Percentiles rank a stretch among this genome's conserved stretches.
Conservation (phyloP, 2,797 vertebrate species). For the Perodicticus potto region DNA sequence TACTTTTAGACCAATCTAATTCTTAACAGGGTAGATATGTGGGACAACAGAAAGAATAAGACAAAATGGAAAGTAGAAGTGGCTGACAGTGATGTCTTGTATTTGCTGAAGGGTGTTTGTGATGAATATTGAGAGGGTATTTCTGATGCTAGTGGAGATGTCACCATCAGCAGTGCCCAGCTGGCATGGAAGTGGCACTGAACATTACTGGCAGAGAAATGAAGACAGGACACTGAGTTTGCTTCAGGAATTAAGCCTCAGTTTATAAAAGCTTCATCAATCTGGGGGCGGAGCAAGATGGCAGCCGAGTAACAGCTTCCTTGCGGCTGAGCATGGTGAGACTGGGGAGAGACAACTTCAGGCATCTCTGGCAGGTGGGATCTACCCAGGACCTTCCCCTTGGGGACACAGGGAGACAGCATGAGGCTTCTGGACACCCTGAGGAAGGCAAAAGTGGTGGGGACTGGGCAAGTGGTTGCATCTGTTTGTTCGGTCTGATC, state of each 20-base stretch:
- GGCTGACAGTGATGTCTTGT: background rate
- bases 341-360: too few relatives aligned
- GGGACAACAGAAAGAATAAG: background rate
- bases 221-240: background rate
- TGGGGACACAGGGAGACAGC: too few relatives aligned
- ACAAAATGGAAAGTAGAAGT: background rate
- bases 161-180: background rate
- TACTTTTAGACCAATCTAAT: background rate
- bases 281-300: too few relatives aligned
- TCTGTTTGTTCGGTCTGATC: too few relatives aligned
- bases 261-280: too few relatives aligned
- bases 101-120: slow-evolving; percentile 19
- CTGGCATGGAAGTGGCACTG: background rate
- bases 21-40: background rate
- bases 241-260: background rate
- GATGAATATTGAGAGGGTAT: background rate
- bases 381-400: too few relatives aligned
- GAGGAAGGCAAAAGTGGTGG: too few relatives aligned
- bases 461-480: too few relatives aligned
- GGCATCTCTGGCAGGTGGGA: too few relatives aligned
- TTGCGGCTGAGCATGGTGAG: too few relatives aligned
- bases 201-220: background rate
- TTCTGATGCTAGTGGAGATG: background rate
- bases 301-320: too few relatives aligned
- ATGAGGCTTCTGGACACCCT: too few relatives aligned